Evolutionary conservation across 2,888 invertebrate species (phyloP).

Genomic region (Tetropium fuscum): DNA sequence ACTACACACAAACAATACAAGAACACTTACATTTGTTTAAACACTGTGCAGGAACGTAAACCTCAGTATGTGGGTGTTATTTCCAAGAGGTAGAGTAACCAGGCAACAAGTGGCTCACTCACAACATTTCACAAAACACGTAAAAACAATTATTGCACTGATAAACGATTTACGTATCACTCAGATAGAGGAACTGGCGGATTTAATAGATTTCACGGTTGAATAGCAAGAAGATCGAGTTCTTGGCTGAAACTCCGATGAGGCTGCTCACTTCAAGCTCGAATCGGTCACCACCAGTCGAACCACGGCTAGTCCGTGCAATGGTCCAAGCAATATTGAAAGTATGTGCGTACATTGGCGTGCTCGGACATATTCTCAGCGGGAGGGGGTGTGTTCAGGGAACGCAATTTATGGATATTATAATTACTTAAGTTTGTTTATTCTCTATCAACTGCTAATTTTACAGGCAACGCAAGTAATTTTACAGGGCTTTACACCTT

Average conservation of each 20-base stretch:
- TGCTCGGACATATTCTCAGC: constrained; percentile 16
- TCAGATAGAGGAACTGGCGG: neutral
- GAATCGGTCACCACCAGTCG: constrained; percentile 39
- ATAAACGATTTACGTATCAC: no score
- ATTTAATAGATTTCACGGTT: neutral
- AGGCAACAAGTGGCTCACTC: constrained; percentile 37
- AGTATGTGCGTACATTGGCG: constrained; percentile 45
- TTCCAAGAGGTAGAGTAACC: constrained; percentile 31
- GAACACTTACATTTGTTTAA: constrained; percentile 20
- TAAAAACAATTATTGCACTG: constrained; percentile 7
- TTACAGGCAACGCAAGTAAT: no score
- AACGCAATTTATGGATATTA: neutral
- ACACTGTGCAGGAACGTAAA: constrained; percentile 19
- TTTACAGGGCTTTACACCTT: no score
- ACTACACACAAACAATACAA: neutral
- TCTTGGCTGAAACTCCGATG: constrained; percentile 7
- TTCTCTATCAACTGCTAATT: no score
- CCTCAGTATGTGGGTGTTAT: constrained; percentile 29
- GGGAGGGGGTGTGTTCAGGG: constrained; percentile 19
- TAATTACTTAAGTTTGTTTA: no score
- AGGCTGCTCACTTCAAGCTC: constrained; percentile 21
- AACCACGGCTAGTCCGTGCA: constrained; percentile 41
- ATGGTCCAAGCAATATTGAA: constrained; percentile 46
- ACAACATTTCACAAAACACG: constrained; percentile 33
- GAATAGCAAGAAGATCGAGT: constrained; percentile 5